These are phyloP conservation scores for Himalopsyche tibetana DNA, from an alignment of 2,888 invertebrate species.

Conservation along the genomic window DNA sequence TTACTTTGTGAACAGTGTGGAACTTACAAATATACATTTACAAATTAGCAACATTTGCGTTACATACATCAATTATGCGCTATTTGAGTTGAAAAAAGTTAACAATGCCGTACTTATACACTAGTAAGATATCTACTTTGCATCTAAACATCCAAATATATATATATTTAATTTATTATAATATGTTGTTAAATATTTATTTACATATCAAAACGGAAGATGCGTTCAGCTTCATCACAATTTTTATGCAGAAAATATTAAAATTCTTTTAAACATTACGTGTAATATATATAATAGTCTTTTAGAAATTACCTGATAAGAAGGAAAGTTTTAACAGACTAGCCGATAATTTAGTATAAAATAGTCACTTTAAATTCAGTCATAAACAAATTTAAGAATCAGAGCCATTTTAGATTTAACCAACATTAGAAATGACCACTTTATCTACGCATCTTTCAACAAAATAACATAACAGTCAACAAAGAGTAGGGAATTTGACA, in stretches of 20 bases:
- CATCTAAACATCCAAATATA: slow-evolving; percentile 55
- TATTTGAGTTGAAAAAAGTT: slow-evolving; percentile 45
- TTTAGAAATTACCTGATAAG: slow-evolving; percentile 50
- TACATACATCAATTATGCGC: slow-evolving; percentile 28
- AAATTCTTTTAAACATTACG: slow-evolving; percentile 53
- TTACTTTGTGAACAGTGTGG: background rate
- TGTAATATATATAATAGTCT: slow-evolving; percentile 56
- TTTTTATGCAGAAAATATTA: slow-evolving; percentile 54
- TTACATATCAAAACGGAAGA: slow-evolving; percentile 54
- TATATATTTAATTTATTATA: slow-evolving; percentile 42
- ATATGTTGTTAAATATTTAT: slow-evolving; percentile 50
- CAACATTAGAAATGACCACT: slow-evolving; percentile 35
- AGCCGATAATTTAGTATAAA: slow-evolving; percentile 60
- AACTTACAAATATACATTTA: slow-evolving; percentile 10
- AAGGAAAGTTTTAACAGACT: slow-evolving; percentile 56
- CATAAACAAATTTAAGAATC: slow-evolving; percentile 59
- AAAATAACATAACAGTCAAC: slow-evolving; percentile 21
- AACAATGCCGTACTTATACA: slow-evolving; percentile 39
- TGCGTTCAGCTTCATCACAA: slow-evolving; percentile 54
- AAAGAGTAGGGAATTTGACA: background rate
- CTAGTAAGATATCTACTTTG: slow-evolving; percentile 52
- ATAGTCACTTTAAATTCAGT: slow-evolving; percentile 61
- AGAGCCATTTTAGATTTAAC: slow-evolving; percentile 9
- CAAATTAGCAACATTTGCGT: slow-evolving; percentile 35
- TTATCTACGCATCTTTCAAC: background rate